These are phyloP conservation scores for Aphrocallistes beatrix DNA, from an alignment of 37 sponge, comb jelly and placozoan species.

Conservation along the genomic window DNA sequence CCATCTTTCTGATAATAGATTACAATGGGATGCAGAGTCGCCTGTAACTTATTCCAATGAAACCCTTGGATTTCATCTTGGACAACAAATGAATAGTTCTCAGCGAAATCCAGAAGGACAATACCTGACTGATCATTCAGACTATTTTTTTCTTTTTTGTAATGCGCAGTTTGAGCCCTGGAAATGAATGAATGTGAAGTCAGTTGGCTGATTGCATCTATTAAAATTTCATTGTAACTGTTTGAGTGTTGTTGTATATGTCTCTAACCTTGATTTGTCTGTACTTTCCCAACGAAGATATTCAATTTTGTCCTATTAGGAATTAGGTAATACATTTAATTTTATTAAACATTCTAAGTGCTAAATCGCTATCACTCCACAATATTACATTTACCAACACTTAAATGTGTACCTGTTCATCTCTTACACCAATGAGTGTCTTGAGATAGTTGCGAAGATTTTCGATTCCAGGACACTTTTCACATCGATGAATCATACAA, in stretches of 20 bases:
- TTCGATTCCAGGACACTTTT: neutral
- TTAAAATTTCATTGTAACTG: neutral
- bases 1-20: neutral
- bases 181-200: too few species aligned
- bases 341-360: too few species aligned
- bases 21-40: neutral
- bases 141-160: neutral
- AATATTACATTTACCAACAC: too few species aligned
- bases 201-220: neutral
- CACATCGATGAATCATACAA: neutral
- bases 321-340: too few species aligned
- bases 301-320: too few species aligned
- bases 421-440: too few species aligned
- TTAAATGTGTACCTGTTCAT: neutral
- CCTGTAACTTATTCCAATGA: neutral
- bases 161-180: too few species aligned
- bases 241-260: neutral
- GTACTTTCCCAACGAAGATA: neutral
- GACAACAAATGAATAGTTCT: neutral
- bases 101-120: neutral
- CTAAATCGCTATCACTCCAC: too few species aligned
- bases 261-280: conserved; percentile 23
- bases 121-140: neutral
- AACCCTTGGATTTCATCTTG: neutral
- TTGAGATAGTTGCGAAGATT: neutral